Evolutionary conservation across 2,113 vertebrate genomes (phyloP), one percentile per base, ranked within the genome.

Genomic region (Pleuronectes platessa): DNA sequence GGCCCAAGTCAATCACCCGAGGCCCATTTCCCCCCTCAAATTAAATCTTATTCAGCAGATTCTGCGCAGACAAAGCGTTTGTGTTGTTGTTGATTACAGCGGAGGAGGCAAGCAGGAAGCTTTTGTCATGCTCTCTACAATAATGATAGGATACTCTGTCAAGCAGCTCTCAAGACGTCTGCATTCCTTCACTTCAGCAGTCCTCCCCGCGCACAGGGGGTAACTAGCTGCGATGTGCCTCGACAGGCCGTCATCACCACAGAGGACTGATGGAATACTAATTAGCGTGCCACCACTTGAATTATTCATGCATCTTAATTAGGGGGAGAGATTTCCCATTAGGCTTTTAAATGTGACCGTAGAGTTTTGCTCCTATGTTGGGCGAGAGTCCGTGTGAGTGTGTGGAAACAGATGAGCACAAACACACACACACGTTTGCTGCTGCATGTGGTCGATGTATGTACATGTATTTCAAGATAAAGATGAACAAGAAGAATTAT

Each of bases 261-360:
- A 63, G 69, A 88, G 87, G 89, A 85, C 88, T 93, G 92, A 93
- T 90, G 92, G 90, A 93, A 94, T 93, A 82, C 88, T 93, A 94
- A 95, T 94, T 91, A 93, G 87, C 63, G 13, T 75, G 63, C 76
- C 88, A 84, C 82, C 58, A 82, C 88, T 92, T 95, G 91, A 95
- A 94, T 95, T 94, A 95, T 95, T 94, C 92, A 95, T 93, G 90
- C 88, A 81, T 93, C 90, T 94, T 93, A 92, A 95, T 95, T 95
- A 94, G 91, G 77, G 77, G 73, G 84, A 87, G 76, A 89, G 84
- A 92, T 92, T 90, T 91, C 88, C 92, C 93, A 92, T 92, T 88
- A 93, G 90, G 89, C 77, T 84, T 90, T 88, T 84, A 86, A 87
- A 88, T 83, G 85, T 76, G 81, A 90, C 86, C 65, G 76, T 89